A percentile compares a stretch with the other conserved stretches of the same genome.
Evolutionary conservation across 2,797 vertebrate species (phyloP).

Genomic region (Pachyuromys duprasi): DNA sequence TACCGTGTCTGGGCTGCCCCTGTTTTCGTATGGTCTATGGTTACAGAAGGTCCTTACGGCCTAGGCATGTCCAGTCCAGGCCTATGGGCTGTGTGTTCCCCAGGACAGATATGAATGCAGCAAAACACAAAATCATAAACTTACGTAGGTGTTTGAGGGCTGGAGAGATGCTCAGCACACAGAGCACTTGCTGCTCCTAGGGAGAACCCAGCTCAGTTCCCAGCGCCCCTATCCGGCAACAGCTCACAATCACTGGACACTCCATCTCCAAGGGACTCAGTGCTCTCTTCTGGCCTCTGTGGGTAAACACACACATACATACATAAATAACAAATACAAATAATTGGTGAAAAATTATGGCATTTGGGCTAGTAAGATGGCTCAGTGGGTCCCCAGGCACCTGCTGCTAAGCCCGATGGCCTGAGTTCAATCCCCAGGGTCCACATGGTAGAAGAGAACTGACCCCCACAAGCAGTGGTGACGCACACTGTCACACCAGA

Average conservation of each 20-base stretch:
- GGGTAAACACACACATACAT: background rate
- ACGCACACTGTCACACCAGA: too few species aligned
- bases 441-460: background rate
- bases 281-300: background rate
- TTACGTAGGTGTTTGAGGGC: background rate
- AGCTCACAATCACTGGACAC: background rate
- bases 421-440: background rate
- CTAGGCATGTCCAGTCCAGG: background rate
- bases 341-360: background rate
- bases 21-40: background rate
- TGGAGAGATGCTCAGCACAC: background rate
- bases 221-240: too few species aligned
- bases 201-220: background rate
- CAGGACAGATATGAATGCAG: background rate
- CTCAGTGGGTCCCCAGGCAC: background rate
- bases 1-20: background rate
- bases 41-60: background rate
- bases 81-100: background rate
- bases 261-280: background rate
- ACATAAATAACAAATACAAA: background rate
- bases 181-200: background rate
- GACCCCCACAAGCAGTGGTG: background rate
- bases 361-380: background rate
- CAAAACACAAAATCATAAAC: background rate
- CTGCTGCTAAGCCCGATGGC: background rate